These are phyloP conservation scores for Catamblyrhynchus diadema DNA, from an alignment of 2,797 vertebrate genomes.

Conservation along the genomic window DNA sequence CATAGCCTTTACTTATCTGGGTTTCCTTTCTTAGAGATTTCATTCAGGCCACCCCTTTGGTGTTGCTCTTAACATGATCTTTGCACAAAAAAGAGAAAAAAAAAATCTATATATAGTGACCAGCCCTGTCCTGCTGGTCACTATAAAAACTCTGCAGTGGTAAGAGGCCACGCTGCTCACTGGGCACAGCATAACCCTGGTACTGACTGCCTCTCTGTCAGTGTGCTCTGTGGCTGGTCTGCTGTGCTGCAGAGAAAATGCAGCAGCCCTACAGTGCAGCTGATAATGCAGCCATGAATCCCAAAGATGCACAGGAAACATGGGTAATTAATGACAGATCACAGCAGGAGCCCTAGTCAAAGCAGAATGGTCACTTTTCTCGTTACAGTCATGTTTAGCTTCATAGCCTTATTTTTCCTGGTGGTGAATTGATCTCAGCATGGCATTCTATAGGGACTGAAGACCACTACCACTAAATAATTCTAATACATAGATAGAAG, in stretches of 20 bases:
- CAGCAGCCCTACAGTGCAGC: neutral
- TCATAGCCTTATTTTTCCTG: neutral
- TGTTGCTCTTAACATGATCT: neutral
- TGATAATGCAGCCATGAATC: neutral
- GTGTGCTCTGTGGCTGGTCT: neutral
- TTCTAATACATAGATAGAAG: neutral
- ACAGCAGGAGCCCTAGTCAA: neutral
- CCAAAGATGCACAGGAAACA: neutral
- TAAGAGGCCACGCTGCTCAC: neutral
- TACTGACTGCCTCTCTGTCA: no score
- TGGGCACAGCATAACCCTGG: neutral
- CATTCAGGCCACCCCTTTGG: neutral
- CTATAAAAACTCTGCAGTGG: accelerated
- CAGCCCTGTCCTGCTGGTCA: neutral
- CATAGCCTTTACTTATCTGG: neutral
- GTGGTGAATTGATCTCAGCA: neutral
- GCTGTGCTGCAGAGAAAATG: neutral
- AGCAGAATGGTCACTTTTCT: neutral
- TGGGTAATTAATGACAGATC: neutral
- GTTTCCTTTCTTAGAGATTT: neutral
- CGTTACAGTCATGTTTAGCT: neutral
- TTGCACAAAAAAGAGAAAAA: neutral
- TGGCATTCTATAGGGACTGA: neutral
- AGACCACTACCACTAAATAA: neutral
- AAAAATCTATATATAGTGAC: neutral